Evolutionary conservation across 2,888 invertebrate species (phyloP).

Genomic region (Ichneumoninae sp.): DNA sequence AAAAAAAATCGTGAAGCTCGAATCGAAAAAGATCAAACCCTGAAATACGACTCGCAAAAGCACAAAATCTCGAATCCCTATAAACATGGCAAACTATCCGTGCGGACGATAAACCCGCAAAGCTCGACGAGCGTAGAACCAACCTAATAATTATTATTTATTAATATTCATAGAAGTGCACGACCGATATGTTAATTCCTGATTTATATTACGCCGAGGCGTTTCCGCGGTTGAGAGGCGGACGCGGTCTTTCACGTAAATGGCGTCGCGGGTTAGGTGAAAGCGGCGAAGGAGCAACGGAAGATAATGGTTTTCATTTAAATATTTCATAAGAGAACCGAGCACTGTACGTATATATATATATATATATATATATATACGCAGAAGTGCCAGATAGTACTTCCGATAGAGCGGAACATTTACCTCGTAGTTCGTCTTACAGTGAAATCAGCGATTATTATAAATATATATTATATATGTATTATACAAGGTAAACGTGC

Average conservation of each 20-base stretch:
- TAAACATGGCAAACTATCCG: neutral
- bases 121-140: conserved; percentile 20
- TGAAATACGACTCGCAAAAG: neutral
- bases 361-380: too few species aligned
- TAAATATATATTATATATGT: too few species aligned
- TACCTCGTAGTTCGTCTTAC: conserved; percentile 1
- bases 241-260: conserved; percentile 60
- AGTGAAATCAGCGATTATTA: conserved; percentile 17
- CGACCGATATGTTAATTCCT: conserved; percentile 63
- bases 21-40: neutral
- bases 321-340: conserved; percentile 63
- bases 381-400: conserved; percentile 21
- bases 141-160: conserved; percentile 62
- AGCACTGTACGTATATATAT: conserved; percentile 8
- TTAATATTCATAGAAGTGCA: conserved; percentile 60
- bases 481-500: too few species aligned
- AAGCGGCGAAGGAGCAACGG: conserved; percentile 28
- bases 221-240: conserved; percentile 39
- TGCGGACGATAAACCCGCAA: conserved; percentile 31
- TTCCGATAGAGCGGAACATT: conserved; percentile 34
- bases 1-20: neutral
- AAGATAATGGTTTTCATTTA: conserved; percentile 62
- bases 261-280: conserved; percentile 8
- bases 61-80: neutral
- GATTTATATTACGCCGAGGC: conserved; percentile 63